These are phyloP conservation scores for Drosophila recens DNA, from an alignment of 2,888 invertebrate species.

Conservation along the genomic window DNA sequence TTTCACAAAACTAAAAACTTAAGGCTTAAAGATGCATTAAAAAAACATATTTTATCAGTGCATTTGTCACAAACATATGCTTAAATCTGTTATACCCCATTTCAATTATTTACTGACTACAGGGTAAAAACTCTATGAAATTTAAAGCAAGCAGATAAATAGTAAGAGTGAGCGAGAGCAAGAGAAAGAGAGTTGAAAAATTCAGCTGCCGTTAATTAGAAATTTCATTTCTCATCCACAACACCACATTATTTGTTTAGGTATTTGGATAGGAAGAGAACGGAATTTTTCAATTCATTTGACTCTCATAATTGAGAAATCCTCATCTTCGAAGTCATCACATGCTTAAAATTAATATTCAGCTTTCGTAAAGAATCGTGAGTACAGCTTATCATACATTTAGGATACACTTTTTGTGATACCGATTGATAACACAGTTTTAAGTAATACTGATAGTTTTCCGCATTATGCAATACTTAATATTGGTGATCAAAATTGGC, in stretches of 20 bases:
- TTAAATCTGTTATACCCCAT: background rate
- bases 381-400: no score
- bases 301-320: background rate
- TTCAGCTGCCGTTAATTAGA: constrained; percentile 23
- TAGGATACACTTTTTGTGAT: no score
- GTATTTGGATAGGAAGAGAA: background rate
- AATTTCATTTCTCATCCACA: constrained; percentile 22
- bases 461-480: no score
- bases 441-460: no score
- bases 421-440: no score
- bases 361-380: no score
- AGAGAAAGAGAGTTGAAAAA: constrained; percentile 4
- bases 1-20: no score
- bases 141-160: constrained; percentile 10
- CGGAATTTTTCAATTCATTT: background rate
- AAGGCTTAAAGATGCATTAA: no score
- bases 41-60: no score
- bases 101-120: background rate
- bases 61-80: background rate
- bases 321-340: background rate
- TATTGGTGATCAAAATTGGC: no score
- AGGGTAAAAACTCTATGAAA: constrained; percentile 21
- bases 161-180: background rate
- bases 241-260: background rate
- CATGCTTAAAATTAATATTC: background rate